Base-by-base conservation (phyloP, 2,113 vertebrate genomes). In the Reinhardtius hippoglossoides region DNA sequence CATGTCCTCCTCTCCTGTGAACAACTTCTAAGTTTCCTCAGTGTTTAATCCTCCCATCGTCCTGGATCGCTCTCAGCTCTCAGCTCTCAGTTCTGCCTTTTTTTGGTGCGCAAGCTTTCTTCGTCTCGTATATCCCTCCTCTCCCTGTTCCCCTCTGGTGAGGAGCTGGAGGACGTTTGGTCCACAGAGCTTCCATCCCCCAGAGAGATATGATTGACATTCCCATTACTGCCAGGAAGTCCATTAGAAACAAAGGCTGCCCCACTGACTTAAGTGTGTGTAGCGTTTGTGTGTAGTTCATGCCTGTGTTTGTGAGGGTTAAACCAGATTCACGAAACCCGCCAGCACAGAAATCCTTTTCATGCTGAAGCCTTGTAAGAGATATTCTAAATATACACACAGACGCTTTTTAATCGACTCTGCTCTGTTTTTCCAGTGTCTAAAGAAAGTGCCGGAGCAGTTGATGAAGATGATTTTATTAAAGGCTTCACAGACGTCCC, bases 391-490 rank as follows among this genome's bases (percentile, higher is more conserved):
- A 54, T 54, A n/a, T 13, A 26, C 16, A 12, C 56, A 27, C 24
- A 27, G 46, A 50, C 3, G 7, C 4, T 18, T 8, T 42, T 50
- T 68, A 42, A 68, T 35, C 9, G 31, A 37, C n/a, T 84, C 26
- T 84, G 40, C 24, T 86, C 23, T 84, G 0, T 26, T 55, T 78
- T 69, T 88, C 14, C 86, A 98, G 97, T 91, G 62, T 93, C 96
- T 60, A 98, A 98, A 91, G 97, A 98, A 83, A 95, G 95, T 81
- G 95, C 96, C 0, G 97, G 97, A 48, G 97, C 86, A 26, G 88
- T 99, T 68, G 97, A 99, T 92, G 98, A 99, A 78, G 97, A 99
- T 65, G 97, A 99, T 89, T 99, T 99, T 83, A 93, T 96, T 85
- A 97, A 96, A 90, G 94, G 95, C 10, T 99, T 98, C 92, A 97